These are phyloP conservation scores for Polydrusus tereticollis DNA, from an alignment of 2,888 invertebrate species.

Conservation along the genomic window DNA sequence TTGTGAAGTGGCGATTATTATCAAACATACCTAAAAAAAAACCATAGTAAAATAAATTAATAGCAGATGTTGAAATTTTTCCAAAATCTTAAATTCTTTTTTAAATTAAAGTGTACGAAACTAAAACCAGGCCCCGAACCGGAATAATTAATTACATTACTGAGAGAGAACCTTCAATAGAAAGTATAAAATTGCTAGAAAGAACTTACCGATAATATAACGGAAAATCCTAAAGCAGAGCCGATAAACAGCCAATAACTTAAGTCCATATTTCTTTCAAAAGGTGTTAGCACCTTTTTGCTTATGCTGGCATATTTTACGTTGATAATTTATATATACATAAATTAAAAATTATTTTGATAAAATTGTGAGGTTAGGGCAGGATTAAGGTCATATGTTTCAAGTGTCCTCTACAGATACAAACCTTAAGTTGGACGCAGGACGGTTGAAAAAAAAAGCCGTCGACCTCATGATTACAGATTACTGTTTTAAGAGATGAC, in stretches of 20 bases:
- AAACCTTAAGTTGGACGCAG: background rate
- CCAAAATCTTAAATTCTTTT: too few relatives aligned
- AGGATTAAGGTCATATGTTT: background rate
- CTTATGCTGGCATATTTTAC: slow-evolving; percentile 39
- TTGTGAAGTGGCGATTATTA: slow-evolving; percentile 74
- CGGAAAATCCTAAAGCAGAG: slow-evolving; percentile 41
- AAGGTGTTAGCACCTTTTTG: background rate
- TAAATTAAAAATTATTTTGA: slow-evolving; percentile 26
- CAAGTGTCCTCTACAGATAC: background rate
- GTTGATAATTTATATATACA: background rate
- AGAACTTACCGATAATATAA: slow-evolving; percentile 37
- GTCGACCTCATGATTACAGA: background rate
- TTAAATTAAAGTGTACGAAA: too few relatives aligned
- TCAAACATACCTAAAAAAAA: slow-evolving; percentile 74
- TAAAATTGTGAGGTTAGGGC: slow-evolving; percentile 21
- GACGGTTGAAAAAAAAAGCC: background rate
- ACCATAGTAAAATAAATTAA: too few relatives aligned
- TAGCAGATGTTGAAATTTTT: background rate
- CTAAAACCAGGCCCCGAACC: background rate
- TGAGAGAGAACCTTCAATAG: background rate
- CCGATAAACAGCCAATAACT: slow-evolving; percentile 37
- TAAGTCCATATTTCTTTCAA: slow-evolving; percentile 31
- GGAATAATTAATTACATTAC: background rate
- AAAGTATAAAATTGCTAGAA: slow-evolving; percentile 3
- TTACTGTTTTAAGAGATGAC: background rate